Base-by-base conservation (phyloP, 2,888 invertebrate species). In the Volucella inflata region DNA sequence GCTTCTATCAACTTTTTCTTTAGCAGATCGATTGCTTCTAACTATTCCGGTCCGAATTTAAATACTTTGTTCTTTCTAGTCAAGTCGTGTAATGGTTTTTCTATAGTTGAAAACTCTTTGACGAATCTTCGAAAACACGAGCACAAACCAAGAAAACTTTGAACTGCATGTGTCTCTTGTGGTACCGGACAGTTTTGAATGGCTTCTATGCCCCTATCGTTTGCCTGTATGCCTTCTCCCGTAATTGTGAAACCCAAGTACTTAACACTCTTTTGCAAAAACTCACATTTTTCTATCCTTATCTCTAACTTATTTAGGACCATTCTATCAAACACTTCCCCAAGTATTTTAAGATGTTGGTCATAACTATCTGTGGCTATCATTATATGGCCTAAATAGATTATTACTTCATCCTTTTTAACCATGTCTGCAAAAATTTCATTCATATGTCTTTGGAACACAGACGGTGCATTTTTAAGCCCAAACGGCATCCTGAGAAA, bases 71-170 rank as follows among this genome's bases (percentile, higher is more conserved):
- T 10, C 10, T 42, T 42, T 42, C 10, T 42, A 10, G 10, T 42
- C 8, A 42, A 10, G 10, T 42, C 42, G 8, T 42, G 8, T 42
- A 10, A 10, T 10, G 10, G 42, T 42, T 77, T 17, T 12, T 68
- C 68, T 62, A 77, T 36, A 6, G 60, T 9, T 40, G 77, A 68
- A 67, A 77, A 68, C 6, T 50, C 50, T 44, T 77, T 30, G 10
- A 76, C 30, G 40, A 76, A 76, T 38, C 40, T 67, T n/a, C n/a
- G n/a, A n/a, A n/a, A n/a, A n/a, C n/a, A n/a, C n/a, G n/a, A n/a
- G n/a, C n/a, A n/a, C n/a, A n/a, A n/a, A n/a, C n/a, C n/a, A n/a
- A n/a, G n/a, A n/a, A n/a, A n/a, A n/a, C n/a, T n/a, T n/a, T n/a
- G 16, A 67, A 59, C 17, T 67, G 68, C 36, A 59, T 67, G n/a